A percentile compares a stretch with the other conserved stretches of the same genome.
Evolutionary conservation across 2,797 vertebrate species (phyloP).

Genomic region (Semotilus atromaculatus): DNA sequence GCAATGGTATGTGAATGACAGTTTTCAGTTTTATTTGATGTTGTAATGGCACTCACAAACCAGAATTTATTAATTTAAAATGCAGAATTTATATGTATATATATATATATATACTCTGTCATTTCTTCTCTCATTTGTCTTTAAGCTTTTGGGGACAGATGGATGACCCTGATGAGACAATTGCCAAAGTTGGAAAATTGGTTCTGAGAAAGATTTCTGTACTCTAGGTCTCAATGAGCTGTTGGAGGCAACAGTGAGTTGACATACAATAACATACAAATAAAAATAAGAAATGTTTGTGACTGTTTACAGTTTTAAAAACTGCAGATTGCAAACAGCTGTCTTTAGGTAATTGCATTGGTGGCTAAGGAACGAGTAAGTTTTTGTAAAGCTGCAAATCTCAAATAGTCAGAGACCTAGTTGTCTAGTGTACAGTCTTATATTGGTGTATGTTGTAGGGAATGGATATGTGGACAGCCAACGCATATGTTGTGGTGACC

Average conservation of each 20-base stretch:
- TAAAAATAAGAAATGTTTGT: not conserved
- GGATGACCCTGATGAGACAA: not conserved
- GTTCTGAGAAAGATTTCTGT: not conserved
- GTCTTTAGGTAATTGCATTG: not conserved
- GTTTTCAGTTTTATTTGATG: not conserved
- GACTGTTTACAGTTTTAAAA: not conserved
- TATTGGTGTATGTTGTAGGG: not conserved
- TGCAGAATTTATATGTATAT: too few species aligned
- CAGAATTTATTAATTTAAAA: not conserved
- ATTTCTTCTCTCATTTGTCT: not conserved
- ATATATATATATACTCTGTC: too few species aligned
- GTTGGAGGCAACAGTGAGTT: slow-evolving; percentile 9
- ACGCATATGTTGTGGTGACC: slow-evolving; percentile 9
- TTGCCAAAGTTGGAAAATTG: not conserved
- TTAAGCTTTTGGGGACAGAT: not conserved
- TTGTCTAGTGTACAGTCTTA: not conserved
- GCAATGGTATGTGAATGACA: not conserved
- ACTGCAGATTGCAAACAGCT: not conserved
- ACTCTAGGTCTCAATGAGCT: not conserved
- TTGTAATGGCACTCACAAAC: not conserved
- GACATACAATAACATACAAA: not conserved
- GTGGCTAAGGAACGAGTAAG: not conserved
- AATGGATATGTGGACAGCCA: slow-evolving; percentile 1
- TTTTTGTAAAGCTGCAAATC: not conserved
- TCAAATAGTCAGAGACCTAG: not conserved